Conservation (phyloP, 2,888 invertebrate species). For the Drosophila meridionalis region DNA sequence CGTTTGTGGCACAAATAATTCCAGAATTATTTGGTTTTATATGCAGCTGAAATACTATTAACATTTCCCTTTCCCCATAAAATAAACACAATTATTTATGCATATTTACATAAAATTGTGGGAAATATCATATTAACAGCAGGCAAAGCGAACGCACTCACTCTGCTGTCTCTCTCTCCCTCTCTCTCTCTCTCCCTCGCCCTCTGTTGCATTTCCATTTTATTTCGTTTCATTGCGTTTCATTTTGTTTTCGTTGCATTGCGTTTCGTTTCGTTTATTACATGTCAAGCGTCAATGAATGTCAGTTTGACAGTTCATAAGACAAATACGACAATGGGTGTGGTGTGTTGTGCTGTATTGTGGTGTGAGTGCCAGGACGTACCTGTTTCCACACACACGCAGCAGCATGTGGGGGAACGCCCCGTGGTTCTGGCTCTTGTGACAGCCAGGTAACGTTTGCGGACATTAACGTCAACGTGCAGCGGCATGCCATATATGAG, state of each 20-base stretch:
- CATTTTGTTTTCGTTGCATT: slow-evolving; percentile 41
- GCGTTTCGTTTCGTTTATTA: slow-evolving; percentile 59
- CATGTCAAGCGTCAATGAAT: slow-evolving; percentile 74
- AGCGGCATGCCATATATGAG: slow-evolving; percentile 55
- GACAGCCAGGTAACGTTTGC: slow-evolving; percentile 59
- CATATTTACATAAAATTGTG: slow-evolving; percentile 36
- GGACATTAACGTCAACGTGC: slow-evolving; percentile 68
- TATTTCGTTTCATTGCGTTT: slow-evolving; percentile 24
- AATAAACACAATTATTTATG: slow-evolving; percentile 42
- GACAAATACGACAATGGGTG: slow-evolving; percentile 68
- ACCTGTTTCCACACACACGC: slow-evolving; percentile 13
- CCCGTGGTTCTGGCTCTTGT: slow-evolving; percentile 18
- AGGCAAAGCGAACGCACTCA: not conserved
- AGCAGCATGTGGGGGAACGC: not conserved
- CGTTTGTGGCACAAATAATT: not conserved
- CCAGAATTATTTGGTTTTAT: slow-evolving; percentile 8
- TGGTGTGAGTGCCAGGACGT: slow-evolving; percentile 30
- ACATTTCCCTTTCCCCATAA: slow-evolving; percentile 10
- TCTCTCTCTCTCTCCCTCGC: not conserved
- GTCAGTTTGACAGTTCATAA: slow-evolving; percentile 75
- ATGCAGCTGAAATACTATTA: slow-evolving; percentile 38
- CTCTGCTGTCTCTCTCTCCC: not conserved
- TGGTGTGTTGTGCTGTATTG: not conserved
- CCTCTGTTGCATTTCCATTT: slow-evolving; percentile 36
- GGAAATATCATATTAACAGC: slow-evolving; percentile 50